Evolutionary conservation across 1,140 invertebrate genomes (phyloP), one percentile per base, ranked within the genome.

Genomic region (Megathymus violae): DNA sequence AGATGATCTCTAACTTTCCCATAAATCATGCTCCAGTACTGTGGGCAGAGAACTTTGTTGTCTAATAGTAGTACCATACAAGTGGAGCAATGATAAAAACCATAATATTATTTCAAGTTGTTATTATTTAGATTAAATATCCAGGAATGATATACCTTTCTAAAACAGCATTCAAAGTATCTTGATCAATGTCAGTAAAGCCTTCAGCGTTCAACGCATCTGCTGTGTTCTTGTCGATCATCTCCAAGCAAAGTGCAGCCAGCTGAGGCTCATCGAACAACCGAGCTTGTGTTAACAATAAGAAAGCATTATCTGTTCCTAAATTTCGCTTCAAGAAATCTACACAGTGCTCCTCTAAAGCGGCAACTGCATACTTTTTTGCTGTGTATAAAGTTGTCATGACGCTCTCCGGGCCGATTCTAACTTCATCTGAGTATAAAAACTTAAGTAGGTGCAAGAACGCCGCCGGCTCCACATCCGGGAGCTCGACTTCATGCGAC

Each of bases 371-470:
- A 89, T 97, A 97, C 76, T 97, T 97, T 74, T 97, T 97, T 4
- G 96, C 96, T 4, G 96, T 96, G 76, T 97, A 97, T 43, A 97
- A 81, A 4, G 96, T 96, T 0, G 96, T 96, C 96, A 97, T 97
- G 1, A 97, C 96, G 78, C 95, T 96, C 80, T 97, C 96, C 1
- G 96, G 95, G 27, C 95, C 96, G 77, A 97, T 96, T 66, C 95
- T 93, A n/a, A 97, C 95, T 84, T 97, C 95, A 92, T 97, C 96
- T 0, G 96, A 95, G 77, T 97, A 97, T 11, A 97, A 86, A 88
- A 96, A 97, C 76, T 94, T 93, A 13, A 96, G 85, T 16, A 96
- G 91, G 66, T 94, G 93, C 36, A 95, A 77, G 82, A 96, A 96
- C 14, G 96, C 96, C 31, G 94, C 93, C 0, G 96, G 96, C 80